These are phyloP conservation scores for Zeugodacus cucurbitae DNA, from an alignment of 1,140 invertebrate species.

Conservation along the genomic window DNA sequence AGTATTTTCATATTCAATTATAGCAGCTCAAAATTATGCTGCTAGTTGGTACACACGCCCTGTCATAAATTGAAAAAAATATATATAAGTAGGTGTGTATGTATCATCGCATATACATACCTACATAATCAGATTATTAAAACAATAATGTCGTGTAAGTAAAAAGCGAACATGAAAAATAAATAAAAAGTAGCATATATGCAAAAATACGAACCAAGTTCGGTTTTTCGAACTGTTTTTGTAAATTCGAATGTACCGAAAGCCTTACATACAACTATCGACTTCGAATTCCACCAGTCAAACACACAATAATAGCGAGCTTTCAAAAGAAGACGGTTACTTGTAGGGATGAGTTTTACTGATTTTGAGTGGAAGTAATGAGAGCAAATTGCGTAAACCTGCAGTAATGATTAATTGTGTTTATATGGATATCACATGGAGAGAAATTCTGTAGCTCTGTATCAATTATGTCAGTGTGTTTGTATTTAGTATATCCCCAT, in stretches of 20 bases:
- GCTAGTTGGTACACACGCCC: no score
- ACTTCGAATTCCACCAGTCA: neutral
- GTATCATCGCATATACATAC: neutral
- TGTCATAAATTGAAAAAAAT: no score
- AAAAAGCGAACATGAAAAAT: neutral
- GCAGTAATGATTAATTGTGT: neutral
- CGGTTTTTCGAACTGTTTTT: slow-evolving; percentile 32
- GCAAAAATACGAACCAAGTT: neutral
- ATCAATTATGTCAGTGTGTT: no score
- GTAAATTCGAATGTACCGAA: neutral
- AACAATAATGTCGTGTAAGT: neutral
- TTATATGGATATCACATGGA: neutral
- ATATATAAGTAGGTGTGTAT: neutral
- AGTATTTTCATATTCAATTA: no score
- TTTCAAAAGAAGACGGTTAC: neutral
- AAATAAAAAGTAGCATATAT: neutral
- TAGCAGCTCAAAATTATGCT: no score
- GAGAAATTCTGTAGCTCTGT: neutral
- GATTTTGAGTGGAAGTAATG: slow-evolving; percentile 1
- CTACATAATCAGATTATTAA: neutral
- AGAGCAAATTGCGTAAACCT: neutral
- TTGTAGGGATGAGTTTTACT: neutral
- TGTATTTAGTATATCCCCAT: neutral
- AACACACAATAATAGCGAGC: neutral
- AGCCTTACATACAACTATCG: neutral